Conservation (phyloP, 2,888 invertebrate genomes). For the Cremastinae sp. region DNA sequence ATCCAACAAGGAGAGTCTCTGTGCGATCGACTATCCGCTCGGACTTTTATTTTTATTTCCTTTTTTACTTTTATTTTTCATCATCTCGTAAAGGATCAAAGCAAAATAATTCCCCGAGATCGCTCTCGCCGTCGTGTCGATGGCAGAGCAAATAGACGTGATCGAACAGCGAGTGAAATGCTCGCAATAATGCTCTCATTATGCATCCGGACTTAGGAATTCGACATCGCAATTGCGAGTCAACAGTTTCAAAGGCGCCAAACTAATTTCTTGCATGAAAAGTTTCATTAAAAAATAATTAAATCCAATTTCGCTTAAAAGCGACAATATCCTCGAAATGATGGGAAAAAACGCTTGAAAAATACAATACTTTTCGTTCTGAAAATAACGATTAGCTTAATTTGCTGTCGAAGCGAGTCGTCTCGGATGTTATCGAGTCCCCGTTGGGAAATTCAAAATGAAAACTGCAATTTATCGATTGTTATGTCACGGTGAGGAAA, state of each 20-base stretch:
- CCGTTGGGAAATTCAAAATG: too few relatives aligned
- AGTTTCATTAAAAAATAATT: too few relatives aligned
- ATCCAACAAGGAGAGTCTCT: conserved; percentile 54
- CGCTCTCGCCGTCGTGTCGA: conserved; percentile 2
- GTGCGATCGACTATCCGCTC: conserved; percentile 30
- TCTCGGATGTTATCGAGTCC: too few relatives aligned
- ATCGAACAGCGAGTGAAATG: conserved; percentile 14
- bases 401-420: too few relatives aligned
- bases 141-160: conserved; percentile 1
- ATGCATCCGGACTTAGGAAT: conserved; percentile 56
- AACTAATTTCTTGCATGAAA: background rate
- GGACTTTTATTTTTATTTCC: background rate
- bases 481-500: conserved; percentile 30
- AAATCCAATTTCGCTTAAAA: too few relatives aligned
- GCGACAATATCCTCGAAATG: too few relatives aligned
- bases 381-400: too few relatives aligned
- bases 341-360: too few relatives aligned
- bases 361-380: too few relatives aligned
- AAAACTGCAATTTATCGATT: too few relatives aligned
- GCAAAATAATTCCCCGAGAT: conserved; percentile 10
- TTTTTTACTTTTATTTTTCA: background rate
- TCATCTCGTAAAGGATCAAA: conserved; percentile 29
- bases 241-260: conserved; percentile 62
- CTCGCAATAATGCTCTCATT: conserved; percentile 68
- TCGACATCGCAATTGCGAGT: conserved; percentile 68